Base-by-base conservation (phyloP, 2,113 vertebrate genomes). In the Alligator sinensis region DNA sequence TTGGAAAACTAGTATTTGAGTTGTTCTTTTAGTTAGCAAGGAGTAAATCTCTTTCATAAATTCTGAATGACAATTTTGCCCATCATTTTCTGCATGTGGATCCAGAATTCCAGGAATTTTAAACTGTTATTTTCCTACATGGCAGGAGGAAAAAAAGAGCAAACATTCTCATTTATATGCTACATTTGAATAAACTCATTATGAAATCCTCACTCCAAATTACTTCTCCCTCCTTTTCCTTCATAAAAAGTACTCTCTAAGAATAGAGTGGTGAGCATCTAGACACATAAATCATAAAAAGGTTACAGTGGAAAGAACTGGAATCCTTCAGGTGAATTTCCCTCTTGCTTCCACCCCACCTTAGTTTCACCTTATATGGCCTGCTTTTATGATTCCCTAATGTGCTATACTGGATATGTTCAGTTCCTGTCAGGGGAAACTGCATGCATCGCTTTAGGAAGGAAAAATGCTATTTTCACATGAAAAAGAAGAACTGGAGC, bases 1-100 rank as follows among this genome's bases (percentile, higher is more conserved):
- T 87, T 93, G 92, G 94, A 95, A 98, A 97, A 91, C 91, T 88
- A 96, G 84, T n/a, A 62, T 96, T 97, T 97, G 94, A 96, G 97
- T 97, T 96, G 84, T 91, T 96, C 89, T 97, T 96, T 96, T 89
- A 95, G 92, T 93, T 89, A 86, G 80, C 87, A 82, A 95, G 82
- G 77, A 97, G 87, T 89, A 97, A 96, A 95, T 6, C 28, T 90
- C 88, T 83, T 96, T 93, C 90, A 94, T 92, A 95, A 96, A 97
- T 95, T 84, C 82, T 97, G 94, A 97, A 97, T 92, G 94, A 94
- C 76, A 90, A 92, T 96, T 95, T 92, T 96, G 81, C 82, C 92
- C 64, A 89, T 78, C 38, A 21, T 86, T 97, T 79, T 96, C 95
- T 94, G 86, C 92, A 82, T 76, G 89, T 94, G 94, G 84, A 78